Evolutionary conservation across 64 coral and sea anemone genomes (phyloP).

Genomic region (Exaiptasia diaphana): DNA sequence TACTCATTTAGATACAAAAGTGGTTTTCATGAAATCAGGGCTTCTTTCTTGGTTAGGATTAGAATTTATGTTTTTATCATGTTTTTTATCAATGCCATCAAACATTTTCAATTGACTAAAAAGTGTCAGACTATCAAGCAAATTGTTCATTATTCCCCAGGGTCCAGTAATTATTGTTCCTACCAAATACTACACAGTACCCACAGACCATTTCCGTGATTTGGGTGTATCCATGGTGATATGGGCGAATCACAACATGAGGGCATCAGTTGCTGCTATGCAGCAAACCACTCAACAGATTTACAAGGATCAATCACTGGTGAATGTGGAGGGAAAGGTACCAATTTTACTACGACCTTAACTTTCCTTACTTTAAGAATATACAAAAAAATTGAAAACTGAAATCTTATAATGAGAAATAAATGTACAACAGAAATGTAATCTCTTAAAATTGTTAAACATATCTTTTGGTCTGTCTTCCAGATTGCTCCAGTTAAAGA

Average conservation of each 20-base stretch:
- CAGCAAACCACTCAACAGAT: slow-evolving; percentile 89
- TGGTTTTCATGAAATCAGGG: background rate
- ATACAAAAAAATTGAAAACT: no score
- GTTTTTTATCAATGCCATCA: no score
- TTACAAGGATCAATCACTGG: slow-evolving; percentile 86
- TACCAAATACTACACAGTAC: slow-evolving; percentile 94
- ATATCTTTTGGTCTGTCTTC: no score
- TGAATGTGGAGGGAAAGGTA: slow-evolving; percentile 97
- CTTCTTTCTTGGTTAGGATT: background rate
- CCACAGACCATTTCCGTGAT: slow-evolving; percentile 88
- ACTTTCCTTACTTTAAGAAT: background rate
- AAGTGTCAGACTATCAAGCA: no score
- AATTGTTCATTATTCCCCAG: no score
- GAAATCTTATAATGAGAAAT: no score
- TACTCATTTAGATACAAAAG: background rate
- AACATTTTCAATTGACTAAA: no score
- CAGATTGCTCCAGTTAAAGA: slow-evolving; percentile 63
- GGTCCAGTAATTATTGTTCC: slow-evolving; percentile 96
- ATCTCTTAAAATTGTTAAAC: no score
- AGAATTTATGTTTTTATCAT: background rate
- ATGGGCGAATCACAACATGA: slow-evolving; percentile 98
- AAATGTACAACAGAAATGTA: no score
- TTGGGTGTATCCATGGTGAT: slow-evolving; percentile 88
- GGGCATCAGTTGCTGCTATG: slow-evolving; percentile 84
- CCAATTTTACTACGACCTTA: background rate